These are phyloP conservation scores for Apis mellifera DNA, from an alignment of 1,140 invertebrate species.

Conservation along the genomic window Amel_HAv3.1 CM009936.2:9393001-9393500, in stretches of 20 bases:
- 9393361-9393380: conserved; percentile 15
- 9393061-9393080: neutral
- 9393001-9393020: conserved; percentile 13
- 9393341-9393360: conserved; percentile 6
- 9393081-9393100: neutral
- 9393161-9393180: neutral
- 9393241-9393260: neutral
- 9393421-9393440: neutral
- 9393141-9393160: conserved; percentile 13
- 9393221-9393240: neutral
- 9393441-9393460: conserved; percentile 35
- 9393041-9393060: conserved; percentile 37
- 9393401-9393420: conserved; percentile 26
- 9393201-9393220: neutral
- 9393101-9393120: neutral
- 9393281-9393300: conserved; percentile 27
- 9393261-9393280: neutral
- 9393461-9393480: conserved; percentile 37
- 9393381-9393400: neutral
- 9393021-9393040: neutral
- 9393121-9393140: conserved; percentile 16
- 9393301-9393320: conserved; percentile 15
- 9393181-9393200: too few relatives aligned
- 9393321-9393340: conserved; percentile 22
- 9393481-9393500: neutral